Evolutionary conservation across 2,888 invertebrate genomes (phyloP).

Genomic region (Lycocerus yunnanus): DNA sequence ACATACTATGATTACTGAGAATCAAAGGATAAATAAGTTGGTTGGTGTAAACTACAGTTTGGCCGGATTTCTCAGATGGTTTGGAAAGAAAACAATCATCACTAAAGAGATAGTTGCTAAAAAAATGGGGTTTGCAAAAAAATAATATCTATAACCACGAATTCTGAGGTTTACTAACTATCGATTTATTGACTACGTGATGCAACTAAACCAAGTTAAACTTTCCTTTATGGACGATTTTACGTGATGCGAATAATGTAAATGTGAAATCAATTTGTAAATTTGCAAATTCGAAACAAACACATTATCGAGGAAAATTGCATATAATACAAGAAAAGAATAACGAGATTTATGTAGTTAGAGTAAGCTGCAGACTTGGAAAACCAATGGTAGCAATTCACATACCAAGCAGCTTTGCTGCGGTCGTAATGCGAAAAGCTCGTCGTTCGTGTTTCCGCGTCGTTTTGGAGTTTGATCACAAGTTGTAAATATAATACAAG

Average conservation of each 20-base stretch:
- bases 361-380: not conserved
- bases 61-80: too few species aligned
- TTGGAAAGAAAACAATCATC: too few species aligned
- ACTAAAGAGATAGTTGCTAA: too few species aligned
- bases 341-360: not conserved
- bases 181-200: not conserved
- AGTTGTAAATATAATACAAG: not conserved
- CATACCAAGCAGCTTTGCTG: not conserved
- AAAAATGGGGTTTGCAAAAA: too few species aligned
- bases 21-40: too few species aligned
- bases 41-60: too few species aligned
- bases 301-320: not conserved
- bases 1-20: too few species aligned
- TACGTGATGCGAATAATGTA: too few species aligned
- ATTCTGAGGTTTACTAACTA: not conserved
- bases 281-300: not conserved
- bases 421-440: not conserved
- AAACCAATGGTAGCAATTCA: not conserved
- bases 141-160: too few species aligned
- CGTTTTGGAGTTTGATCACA: not conserved
- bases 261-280: not conserved
- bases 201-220: not conserved
- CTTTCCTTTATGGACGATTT: not conserved
- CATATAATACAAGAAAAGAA: not conserved
- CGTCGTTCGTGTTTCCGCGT: not conserved